Evolutionary conservation across 2,113 vertebrate species (phyloP).

Genomic region (Microtus richardsoni): DNA sequence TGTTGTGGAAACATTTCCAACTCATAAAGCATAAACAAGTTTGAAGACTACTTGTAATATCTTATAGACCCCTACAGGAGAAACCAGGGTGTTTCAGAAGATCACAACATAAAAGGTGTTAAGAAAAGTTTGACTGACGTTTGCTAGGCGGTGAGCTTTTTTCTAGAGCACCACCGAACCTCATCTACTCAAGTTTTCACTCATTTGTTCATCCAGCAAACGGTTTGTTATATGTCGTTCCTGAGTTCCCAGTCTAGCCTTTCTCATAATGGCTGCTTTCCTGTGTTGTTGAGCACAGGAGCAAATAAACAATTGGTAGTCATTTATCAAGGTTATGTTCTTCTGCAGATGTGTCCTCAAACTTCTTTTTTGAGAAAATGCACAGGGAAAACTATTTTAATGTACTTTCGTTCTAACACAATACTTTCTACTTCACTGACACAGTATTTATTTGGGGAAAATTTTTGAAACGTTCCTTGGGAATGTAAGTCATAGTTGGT

Average conservation of each 20-base stretch:
- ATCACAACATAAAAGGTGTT: constrained; percentile 11
- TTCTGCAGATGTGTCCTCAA: not conserved
- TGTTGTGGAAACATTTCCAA: not conserved
- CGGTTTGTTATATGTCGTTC: constrained; percentile 29
- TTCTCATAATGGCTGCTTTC: not conserved
- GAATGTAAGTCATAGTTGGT: not conserved
- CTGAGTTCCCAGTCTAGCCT: not conserved
- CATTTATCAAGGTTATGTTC: constrained; percentile 8
- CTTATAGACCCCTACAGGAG: not conserved
- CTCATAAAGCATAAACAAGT: not conserved
- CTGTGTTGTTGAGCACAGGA: not conserved
- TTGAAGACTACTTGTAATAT: constrained; percentile 46
- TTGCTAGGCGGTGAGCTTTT: not conserved
- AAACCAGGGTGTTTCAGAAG: constrained; percentile 21
- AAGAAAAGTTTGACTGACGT: not conserved
- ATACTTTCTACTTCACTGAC: not conserved
- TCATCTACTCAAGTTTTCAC: not conserved
- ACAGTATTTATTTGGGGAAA: constrained; percentile 35
- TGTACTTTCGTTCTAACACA: not conserved
- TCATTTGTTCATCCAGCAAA: constrained; percentile 9
- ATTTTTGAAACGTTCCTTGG: not conserved
- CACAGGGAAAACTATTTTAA: constrained; percentile 33
- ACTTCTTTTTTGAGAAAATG: not conserved
- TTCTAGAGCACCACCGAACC: not conserved
- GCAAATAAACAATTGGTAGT: constrained; percentile 7